Evolutionary conservation across 2,797 vertebrate species (phyloP), one percentile per base, ranked within the genome.

Genomic region (Morelia viridis): DNA sequence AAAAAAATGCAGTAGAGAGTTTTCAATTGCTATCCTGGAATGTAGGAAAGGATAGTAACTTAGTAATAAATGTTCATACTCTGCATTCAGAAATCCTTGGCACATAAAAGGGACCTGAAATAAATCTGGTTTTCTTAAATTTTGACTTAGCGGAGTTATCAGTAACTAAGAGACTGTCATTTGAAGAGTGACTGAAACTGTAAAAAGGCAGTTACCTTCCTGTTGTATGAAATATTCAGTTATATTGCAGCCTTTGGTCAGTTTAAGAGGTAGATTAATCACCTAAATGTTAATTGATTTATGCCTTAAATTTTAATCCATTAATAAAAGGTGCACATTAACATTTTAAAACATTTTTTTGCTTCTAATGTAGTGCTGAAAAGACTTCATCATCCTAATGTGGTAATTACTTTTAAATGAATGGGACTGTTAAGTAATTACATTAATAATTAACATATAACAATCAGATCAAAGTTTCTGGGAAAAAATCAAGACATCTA

Each of bases 1-100:
- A 92, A 24, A 84, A 90, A 87, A 95, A 96, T 56, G 93, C 90
- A 94, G 26, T 89, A 46, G 12, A 62, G 46, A 11, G 4, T 31
- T 58, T 86, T 57, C 2, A 24, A 24, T n/a, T 58, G 57, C 57
- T 35, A 58, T 57, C 5, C 3, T 58, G 31, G 19, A 60, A 76
- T 41, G 68, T 35, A 76, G 31, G 31, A 41, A 76, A 76, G 3
- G 31, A 76, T 19, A 76, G 5, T 71, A 31, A 76, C 15, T 35
- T 71, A 71, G 68, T 53, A 71, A 19, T 71, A 71, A 71, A 71
- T 71, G 15, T 7, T 41, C 31, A 76, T 19, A 76, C 7, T 41
- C 17, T 41, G 31, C 17, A 9, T 22, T 76, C 68, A 76, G 68
- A 41, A 19, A 35, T 41, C 68, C 8, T 41, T 41, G 68, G 7